A percentile compares a stretch with the other conserved stretches of the same genome.
These are phyloP conservation scores for Promerops cafer DNA, from an alignment of 2,113 vertebrate genomes.

Conservation along the genomic window DNA sequence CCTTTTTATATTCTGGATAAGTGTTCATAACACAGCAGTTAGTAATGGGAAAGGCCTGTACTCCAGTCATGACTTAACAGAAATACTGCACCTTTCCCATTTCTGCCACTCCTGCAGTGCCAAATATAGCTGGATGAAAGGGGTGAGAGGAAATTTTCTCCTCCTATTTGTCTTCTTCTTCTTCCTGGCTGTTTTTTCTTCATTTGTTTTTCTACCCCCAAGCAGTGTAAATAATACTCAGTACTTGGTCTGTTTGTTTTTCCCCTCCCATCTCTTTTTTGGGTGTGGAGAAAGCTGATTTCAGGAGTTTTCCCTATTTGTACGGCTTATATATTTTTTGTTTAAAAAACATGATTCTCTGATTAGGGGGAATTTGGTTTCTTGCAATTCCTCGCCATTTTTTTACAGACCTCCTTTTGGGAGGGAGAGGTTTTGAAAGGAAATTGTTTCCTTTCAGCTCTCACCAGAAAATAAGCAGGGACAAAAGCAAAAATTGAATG, in stretches of 20 bases:
- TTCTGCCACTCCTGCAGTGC: conserved; percentile 8
- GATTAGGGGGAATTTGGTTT: background rate
- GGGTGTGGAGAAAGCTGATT: background rate
- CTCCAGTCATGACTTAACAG: background rate
- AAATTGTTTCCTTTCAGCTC: background rate
- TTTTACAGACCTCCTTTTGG: background rate
- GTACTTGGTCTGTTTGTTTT: background rate
- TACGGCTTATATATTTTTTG: background rate
- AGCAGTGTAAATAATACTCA: conserved; percentile 15
- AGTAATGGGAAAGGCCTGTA: background rate
- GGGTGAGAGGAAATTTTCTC: background rate
- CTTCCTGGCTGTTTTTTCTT: background rate
- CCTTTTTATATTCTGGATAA: conserved; percentile 22
- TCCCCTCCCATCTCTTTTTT: background rate
- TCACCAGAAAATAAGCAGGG: background rate
- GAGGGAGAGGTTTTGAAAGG: background rate
- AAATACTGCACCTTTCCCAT: background rate
- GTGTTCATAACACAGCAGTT: background rate
- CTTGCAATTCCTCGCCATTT: background rate
- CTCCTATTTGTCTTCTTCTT: background rate
- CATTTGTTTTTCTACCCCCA: background rate
- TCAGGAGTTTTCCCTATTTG: background rate
- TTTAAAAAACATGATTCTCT: background rate
- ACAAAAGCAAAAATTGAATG: background rate
- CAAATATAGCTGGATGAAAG: conserved; percentile 26